These are phyloP conservation scores for Tor tambroides DNA, from an alignment of 2,113 vertebrate species.

Conservation along the genomic window DNA sequence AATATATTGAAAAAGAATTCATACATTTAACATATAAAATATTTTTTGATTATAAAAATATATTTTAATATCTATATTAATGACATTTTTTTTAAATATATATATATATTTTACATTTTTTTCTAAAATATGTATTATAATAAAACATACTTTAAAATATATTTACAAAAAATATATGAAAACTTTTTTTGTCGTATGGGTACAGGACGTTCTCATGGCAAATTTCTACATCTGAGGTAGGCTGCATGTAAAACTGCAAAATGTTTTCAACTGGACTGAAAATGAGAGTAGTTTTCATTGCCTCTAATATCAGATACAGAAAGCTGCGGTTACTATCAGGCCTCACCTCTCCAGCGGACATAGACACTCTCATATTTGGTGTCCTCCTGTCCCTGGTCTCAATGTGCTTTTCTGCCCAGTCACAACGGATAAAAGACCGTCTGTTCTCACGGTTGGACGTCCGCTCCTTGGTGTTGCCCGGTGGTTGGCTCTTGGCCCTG, in stretches of 20 bases:
- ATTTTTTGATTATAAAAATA: not conserved
- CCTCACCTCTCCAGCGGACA: slow-evolving; percentile 57
- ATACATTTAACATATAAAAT: not conserved
- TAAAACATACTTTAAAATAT: too few species aligned
- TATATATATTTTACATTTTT: too few species aligned
- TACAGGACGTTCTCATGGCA: not conserved
- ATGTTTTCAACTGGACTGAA: too few species aligned
- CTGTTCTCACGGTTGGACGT: slow-evolving; percentile 70
- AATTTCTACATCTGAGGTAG: not conserved
- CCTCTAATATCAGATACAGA: not conserved
- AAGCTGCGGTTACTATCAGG: not conserved
- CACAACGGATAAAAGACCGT: slow-evolving; percentile 80
- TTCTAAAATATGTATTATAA: too few species aligned
- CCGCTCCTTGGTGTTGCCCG: slow-evolving; percentile 72
- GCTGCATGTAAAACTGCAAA: not conserved
- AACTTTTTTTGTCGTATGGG: not conserved
- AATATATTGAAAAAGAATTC: not conserved
- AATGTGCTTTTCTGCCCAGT: slow-evolving; percentile 80
- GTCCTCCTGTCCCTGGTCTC: slow-evolving; percentile 81
- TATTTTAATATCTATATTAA: too few species aligned
- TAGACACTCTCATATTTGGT: slow-evolving; percentile 60
- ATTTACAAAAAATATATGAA: too few species aligned
- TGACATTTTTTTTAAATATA: too few species aligned
- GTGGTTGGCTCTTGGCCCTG: slow-evolving; percentile 78
- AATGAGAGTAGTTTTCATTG: not conserved